Base-by-base conservation (phyloP, 2,797 vertebrate genomes). In the Lagocephalus sceleratus region DNA sequence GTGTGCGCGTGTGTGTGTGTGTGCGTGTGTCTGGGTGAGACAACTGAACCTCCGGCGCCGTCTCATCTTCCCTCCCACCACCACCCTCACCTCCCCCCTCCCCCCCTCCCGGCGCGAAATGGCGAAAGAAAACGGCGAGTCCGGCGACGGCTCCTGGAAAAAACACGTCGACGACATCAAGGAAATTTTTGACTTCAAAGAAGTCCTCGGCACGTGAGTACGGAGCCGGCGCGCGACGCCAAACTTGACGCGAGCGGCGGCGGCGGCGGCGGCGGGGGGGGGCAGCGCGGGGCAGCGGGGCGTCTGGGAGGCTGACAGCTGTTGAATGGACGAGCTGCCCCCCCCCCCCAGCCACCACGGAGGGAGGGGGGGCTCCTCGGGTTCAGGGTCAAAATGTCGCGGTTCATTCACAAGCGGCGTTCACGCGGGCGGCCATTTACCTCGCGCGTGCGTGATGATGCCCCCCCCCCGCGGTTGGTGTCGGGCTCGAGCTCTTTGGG, bases 171-270 rank as follows among this genome's bases (percentile, higher is more conserved):
- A 95, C 67, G 95, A 98, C 82, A 94, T 98, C 75, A 95, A 94
- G 90, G 92, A 93, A 73, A 93, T 94, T 25, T 98, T 98, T 65
- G 90, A 94, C 77, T 96, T 99, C 74, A 98, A 95, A 81, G 96
- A 99, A 90, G 92, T 96, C 66, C 93, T 98, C 55, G 96, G 96
- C 55, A 98, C 97, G 96, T 98, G 85, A 95, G 97, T 92, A 71
- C 40, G 40, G 40, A n/a, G 40, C 47, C 4, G 16, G 21, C 9
- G 8, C 12, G 20, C 25, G 45, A 47, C 49, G 0, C 23, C 1
- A 75, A 86, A 87, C 70, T 88, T 87, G 80, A 68, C 45, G 16
- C 47, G 12, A 55, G 53, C 32, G 5, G 51, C 46, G 16, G 17
- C 40, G 32, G 32, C 40, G 9, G 40, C 6, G 7, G 40, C 1